Base-by-base conservation (phyloP, 2,113 vertebrate genomes). In the Callipepla squamata region DNA sequence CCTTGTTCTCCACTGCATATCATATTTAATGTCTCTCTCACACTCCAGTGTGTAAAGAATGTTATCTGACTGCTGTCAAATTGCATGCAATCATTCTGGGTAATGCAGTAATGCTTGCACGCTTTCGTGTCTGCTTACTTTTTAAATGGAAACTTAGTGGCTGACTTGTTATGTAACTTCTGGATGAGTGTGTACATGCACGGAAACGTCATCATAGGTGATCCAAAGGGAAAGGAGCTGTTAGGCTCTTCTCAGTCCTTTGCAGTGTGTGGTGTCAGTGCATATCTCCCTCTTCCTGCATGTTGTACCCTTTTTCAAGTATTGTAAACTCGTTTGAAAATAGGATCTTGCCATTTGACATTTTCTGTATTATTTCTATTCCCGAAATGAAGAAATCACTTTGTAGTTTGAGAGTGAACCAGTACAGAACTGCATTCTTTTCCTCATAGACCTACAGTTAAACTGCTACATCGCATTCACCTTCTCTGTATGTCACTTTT, bases 381-480 rank as follows among this genome's bases (percentile, higher is more conserved):
- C 7, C 45, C 44, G 53, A 78, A 79, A 79, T 67, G 42, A 85
- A 89, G 69, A 80, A 68, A 77, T 48, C 7, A 30, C 22, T 40
- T 67, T 75, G 16, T 40, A 20, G n/a, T 82, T 73, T 38, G 68
- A 80, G 47, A 55, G 10, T 62, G 66, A 89, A 78, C 55, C 21
- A 34, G 73, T 69, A 36, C 9, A 45, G 48, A 86, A 84, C 9
- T 47, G 45, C 34, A 50, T 74, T 55, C 50, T 80, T 92, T 92
- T 78, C 14, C 38, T 92, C 85, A 30, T 42, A 95, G 73, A 86
- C 70, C 42, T 30, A 34, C 90, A 88, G 73, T 73, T 85, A 83
- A 92, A 86, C 76, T 92, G 20, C 63, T 86, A 34, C 21, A 28
- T 90, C 45, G 50, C 48, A 75, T 55, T 92, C 65, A 45, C 32